Evolutionary conservation across 2,888 invertebrate species (phyloP), one percentile per base, ranked within the genome.

Genomic region (Ceratothoa steindachneri): DNA sequence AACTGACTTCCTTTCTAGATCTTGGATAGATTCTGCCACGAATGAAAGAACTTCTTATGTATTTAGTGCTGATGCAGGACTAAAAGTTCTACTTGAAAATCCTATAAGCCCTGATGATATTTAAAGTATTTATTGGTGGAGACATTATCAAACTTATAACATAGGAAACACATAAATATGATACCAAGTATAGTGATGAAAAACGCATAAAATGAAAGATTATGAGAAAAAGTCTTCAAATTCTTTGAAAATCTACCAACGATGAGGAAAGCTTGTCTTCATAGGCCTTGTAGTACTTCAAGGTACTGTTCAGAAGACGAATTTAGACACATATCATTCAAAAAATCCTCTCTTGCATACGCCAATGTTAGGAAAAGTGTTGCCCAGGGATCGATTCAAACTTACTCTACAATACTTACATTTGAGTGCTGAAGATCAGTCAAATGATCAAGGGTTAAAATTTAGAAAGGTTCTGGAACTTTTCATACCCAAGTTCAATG

Each of bases 401-500:
- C 41, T 41, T 41, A 41, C 15, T 41, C 15, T 41, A 15, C 5
- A 41, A 15, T 41, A 41, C 41, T 41, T 41, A 19, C 24, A 55
- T 55, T 55, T 55, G 7, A 15, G 12, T 15, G 15, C 7, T 19
- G 55, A 55, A 19, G 55, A 55, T 15, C 15, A 55, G 5, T 12
- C 55, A 55, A 55, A 55, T 55, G 55, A 55, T 55, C 55, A 7
- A 55, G 5, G 5, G 55, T 55, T 15, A 15, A 55, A 7, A 22
- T 55, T 55, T 19, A 55, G 55, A 22, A 55, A 55, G 24, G 19
- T 55, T 5, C 19, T 55, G 19, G 55, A 55, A 7, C 7, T 55
- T 5, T 41, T 41, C 41, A 41, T 41, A 9, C 15, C 41, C 5
- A 75, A 67, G 72, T 75, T 60, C 64, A 60, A 55, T 30, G 41